A percentile compares a stretch with the other conserved stretches of the same genome.
These are phyloP conservation scores for Cephalopholis sonnerati DNA, from an alignment of 2,113 vertebrate genomes.

Conservation along the genomic window DNA sequence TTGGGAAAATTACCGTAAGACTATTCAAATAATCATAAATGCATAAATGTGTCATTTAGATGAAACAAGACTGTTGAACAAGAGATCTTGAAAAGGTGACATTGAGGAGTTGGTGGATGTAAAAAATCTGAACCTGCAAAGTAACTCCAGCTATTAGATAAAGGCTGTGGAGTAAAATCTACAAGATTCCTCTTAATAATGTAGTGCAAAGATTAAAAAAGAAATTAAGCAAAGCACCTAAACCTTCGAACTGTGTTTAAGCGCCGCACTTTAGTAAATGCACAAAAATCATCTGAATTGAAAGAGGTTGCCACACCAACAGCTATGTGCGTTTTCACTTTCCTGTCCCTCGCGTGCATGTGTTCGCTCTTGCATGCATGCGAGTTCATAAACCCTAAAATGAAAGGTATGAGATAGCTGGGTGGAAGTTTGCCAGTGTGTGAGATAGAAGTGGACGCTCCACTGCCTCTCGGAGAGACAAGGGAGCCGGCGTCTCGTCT, in stretches of 20 bases:
- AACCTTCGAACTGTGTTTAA: background rate
- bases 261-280: background rate
- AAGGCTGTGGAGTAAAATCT: background rate
- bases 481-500: constrained; percentile 60
- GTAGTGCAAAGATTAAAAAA: background rate
- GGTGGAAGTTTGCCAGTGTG: constrained; percentile 66
- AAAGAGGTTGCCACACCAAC: constrained; percentile 20
- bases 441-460: constrained; percentile 75
- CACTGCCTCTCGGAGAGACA: constrained; percentile 69
- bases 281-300: constrained; percentile 41
- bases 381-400: constrained; percentile 76
- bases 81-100: background rate
- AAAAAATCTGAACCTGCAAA: too few relatives aligned
- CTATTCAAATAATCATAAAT: background rate
- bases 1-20: background rate
- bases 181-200: background rate
- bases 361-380: constrained; percentile 71
- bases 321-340: constrained; percentile 54
- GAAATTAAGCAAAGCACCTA: background rate
- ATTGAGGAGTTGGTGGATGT: background rate
- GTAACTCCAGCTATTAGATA: background rate
- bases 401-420: constrained; percentile 75
- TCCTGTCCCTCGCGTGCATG: constrained; percentile 53
- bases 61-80: background rate
- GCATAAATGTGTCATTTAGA: background rate